Evolutionary conservation across 2,797 vertebrate genomes (phyloP), one percentile per base, ranked within the genome.

Genomic region (Syngnathus acus): DNA sequence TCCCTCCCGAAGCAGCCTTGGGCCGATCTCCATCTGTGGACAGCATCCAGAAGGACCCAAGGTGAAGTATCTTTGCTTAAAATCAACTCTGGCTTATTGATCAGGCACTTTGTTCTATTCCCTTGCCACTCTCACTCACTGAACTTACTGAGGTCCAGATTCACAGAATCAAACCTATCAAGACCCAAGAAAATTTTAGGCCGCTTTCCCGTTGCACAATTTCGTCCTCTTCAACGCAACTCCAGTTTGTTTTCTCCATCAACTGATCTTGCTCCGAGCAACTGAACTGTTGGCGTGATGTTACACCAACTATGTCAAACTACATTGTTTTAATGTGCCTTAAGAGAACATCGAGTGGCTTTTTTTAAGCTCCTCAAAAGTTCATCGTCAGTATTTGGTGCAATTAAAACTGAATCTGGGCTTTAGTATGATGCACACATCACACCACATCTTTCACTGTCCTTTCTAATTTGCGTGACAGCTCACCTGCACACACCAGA

Each of bases 31-130:
- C 97, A 51, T 99, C 97, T 68, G 95, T 99, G 82, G 97, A 99
- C 92, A 99, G 97, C 90, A 99, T 99, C 87, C 97, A 99, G 91
- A 99, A 99, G 91, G 97, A 99, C 85, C 97, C 97, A 91, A 97
- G 96, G 97, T 98, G 91, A 93, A 93, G 2, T 4, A 43, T 47
- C 54, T 51, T 14, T 54, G 43, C 19, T 69, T 55, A 71, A 64
- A 14, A 55, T 55, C 4, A 55, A 32, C 72, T 76, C 62, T 74
- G 75, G 76, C 67, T 82, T 73, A 62, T 71, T 68, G 65, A 80
- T 74, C 69, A 84, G 71, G 66, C 74, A 72, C 71, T 70, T 75
- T 75, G 60, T 76, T 77, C 67, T 13, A 66, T 77, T 78, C 76
- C 75, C 74, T 78, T 71, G 68, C 72, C 79, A 81, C 78, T 76